phyloP scores from a whole-genome alignment of 2,888 invertebrate species.

The Tenthredo amoena region DNA sequence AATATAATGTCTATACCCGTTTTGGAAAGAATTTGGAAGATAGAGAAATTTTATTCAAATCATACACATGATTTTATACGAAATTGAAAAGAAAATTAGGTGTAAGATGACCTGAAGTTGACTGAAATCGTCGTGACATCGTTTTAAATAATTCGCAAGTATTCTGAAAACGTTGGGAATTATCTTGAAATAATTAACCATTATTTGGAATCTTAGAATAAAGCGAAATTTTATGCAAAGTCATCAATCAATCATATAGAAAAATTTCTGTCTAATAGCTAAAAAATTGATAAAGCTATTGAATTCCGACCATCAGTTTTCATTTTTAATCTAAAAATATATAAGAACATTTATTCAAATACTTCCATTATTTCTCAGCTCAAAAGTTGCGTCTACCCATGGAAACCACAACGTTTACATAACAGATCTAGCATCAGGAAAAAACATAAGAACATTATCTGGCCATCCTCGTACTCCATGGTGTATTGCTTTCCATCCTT shows the following conservation, averaged over 20 bases:
- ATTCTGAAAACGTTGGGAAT: neutral
- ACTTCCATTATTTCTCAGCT: constrained; percentile 79
- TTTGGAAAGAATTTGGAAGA: neutral
- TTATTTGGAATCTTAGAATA: neutral
- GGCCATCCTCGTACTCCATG: constrained; percentile 95
- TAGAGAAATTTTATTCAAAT: too few relatives aligned
- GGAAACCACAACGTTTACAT: constrained; percentile 94
- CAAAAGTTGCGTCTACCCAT: constrained; percentile 92
- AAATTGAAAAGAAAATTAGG: neutral
- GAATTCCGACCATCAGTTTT: neutral
- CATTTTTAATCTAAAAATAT: neutral
- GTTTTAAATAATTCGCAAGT: neutral
- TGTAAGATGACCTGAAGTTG: neutral
- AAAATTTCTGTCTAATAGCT: neutral
- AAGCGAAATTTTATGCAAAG: neutral
- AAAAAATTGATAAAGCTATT: neutral
- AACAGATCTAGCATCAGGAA: constrained; percentile 88
- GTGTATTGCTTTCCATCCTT: constrained; percentile 94
- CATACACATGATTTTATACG: neutral
- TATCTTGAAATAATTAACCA: neutral
- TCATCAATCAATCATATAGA: neutral
- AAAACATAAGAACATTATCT: constrained; percentile 87
- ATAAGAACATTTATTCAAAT: neutral
- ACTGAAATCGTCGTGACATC: neutral
- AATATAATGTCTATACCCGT: neutral